Percentiles rank a stretch among this genome's conserved stretches.
phyloP scores from a whole-genome alignment of 2,113 vertebrate genomes.

The Lycaon pictus region DNA sequence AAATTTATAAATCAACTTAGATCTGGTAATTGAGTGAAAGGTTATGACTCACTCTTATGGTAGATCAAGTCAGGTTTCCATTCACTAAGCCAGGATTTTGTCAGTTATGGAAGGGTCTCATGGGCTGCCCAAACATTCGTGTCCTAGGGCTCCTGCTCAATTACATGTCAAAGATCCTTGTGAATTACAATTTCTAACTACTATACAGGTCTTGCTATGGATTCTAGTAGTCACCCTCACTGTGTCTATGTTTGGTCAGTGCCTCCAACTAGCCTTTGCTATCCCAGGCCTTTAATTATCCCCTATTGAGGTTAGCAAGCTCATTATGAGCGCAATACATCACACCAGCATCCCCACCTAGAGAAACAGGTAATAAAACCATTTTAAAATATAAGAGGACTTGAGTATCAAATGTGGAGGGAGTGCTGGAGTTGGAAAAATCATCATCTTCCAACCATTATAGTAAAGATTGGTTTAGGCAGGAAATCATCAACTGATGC shows the following conservation, averaged over 20 bases:
- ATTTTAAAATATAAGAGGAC: constrained; percentile 29
- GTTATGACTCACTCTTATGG: not conserved
- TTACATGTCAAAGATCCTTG: not conserved
- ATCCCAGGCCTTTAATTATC: not conserved
- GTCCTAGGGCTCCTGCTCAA: not conserved
- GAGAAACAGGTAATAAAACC: not conserved
- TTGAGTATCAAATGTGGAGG: not conserved
- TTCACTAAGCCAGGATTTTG: not conserved
- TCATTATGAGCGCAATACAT: not conserved
- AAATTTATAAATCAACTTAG: not conserved
- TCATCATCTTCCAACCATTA: constrained; percentile 4
- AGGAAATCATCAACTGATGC: not conserved
- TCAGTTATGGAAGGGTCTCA: constrained; percentile 11
- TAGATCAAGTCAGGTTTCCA: not conserved
- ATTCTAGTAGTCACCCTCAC: not conserved
- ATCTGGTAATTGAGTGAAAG: not conserved
- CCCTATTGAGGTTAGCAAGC: not conserved
- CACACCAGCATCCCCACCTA: not conserved
- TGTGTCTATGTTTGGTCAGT: not conserved
- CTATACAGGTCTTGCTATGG: not conserved
- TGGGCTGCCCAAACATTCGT: not conserved
- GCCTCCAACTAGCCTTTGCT: not conserved
- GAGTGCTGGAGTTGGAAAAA: not conserved
- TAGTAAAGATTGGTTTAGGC: not conserved
- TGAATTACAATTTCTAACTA: not conserved